phyloP scores from a whole-genome alignment of 2,888 invertebrate species.

The Ptychoptera albimana region DNA sequence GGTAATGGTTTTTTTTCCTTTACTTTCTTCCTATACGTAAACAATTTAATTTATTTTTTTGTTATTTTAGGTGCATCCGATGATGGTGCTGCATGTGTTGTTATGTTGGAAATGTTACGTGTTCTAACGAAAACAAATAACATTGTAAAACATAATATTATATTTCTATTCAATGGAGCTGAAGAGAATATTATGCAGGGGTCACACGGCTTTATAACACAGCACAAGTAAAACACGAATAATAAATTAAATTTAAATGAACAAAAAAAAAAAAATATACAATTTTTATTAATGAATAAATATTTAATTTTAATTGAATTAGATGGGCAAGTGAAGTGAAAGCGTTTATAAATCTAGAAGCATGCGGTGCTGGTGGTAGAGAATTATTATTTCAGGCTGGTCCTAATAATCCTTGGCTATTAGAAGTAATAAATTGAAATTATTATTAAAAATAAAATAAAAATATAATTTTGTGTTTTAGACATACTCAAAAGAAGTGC shows the following conservation, averaged over 20 bases:
- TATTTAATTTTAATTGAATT: constrained; percentile 1
- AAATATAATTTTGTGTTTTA: no score
- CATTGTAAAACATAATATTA: constrained; percentile 36
- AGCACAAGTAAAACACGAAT: constrained; percentile 36
- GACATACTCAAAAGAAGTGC: constrained; percentile 39
- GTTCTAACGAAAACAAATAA: constrained; percentile 25
- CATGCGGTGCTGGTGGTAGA: constrained; percentile 83
- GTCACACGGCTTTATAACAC: constrained; percentile 50
- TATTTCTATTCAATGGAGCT: constrained; percentile 52
- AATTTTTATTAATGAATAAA: background rate
- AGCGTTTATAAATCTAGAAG: constrained; percentile 79
- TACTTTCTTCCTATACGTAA: background rate
- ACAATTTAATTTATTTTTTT: background rate
- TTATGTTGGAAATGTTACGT: constrained; percentile 45
- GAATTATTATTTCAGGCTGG: constrained; percentile 82
- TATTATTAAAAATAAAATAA: constrained; percentile 20
- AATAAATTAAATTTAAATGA: constrained; percentile 20
- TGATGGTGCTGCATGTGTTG: constrained; percentile 44
- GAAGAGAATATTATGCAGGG: constrained; percentile 52
- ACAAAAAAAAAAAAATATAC: background rate
- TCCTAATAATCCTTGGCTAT: constrained; percentile 51
- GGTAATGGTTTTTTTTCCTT: constrained; percentile 34
- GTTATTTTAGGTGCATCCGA: constrained; percentile 39
- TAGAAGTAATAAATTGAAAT: constrained; percentile 34
- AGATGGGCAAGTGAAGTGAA: constrained; percentile 66